Base-by-base conservation (phyloP, 2,888 invertebrate genomes). In the Linnaemya vulpina region DNA sequence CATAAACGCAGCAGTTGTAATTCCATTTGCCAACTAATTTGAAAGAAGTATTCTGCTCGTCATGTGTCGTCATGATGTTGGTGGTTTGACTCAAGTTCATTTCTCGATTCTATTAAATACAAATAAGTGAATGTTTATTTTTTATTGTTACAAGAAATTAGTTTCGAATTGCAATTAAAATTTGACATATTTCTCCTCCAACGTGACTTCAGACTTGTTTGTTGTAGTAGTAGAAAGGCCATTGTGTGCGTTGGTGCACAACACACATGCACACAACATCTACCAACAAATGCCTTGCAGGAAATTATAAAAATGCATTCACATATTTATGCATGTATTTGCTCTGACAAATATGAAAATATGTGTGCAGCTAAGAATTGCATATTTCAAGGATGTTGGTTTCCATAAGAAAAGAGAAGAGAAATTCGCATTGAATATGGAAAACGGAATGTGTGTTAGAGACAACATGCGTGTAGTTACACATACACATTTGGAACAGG, bases 371-470 rank as follows among this genome's bases (percentile, higher is more conserved):
- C 63, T 38, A 30, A 38, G 13, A 76, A 76, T 55, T 58, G 15
- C n/a, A 65, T n/a, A 76, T 49, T 71, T 71, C 82, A 76, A 77
- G 76, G 71, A 77, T 76, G 76, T 76, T 71, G 65, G 40, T 65
- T 76, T 76, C n/a, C n/a, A n/a, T n/a, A n/a, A n/a, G 58, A 58
- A 65, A 17, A 77, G 71, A 82, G n/a, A n/a, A n/a, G n/a, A n/a
- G n/a, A n/a, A n/a, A 65, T 76, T 71, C 17, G 71, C 7, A 51
- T 71, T 22, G n/a, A 58, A 46, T 73, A 38, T 40, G 7, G 1
- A 46, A 4, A 46, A 51, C 11, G 10, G 17, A 25, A 67, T 53
- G 20, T 20, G 38, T 68, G 20, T 40, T 38, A 1, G 43, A 51
- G 38, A 40, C 40, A 78, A 70, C 22, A 43, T 58, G 30, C 11